These are phyloP conservation scores for Aphis craccivora DNA, from an alignment of 1,140 invertebrate species.

Conservation along the genomic window DNA sequence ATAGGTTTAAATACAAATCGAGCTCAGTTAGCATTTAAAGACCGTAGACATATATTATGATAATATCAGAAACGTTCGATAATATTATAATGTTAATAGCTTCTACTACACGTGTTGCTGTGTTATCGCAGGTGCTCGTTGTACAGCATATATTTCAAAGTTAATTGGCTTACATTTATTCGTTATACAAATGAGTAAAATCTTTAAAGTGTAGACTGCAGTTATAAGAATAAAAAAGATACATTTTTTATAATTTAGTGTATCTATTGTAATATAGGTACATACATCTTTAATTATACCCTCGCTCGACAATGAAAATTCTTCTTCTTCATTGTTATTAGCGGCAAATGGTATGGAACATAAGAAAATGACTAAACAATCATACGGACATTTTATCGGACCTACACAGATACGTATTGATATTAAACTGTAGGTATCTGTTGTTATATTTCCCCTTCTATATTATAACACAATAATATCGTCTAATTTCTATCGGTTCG, in stretches of 20 bases:
- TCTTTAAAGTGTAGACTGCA: not conserved
- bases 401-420: not conserved
- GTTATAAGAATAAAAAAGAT: not conserved
- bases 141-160: not conserved
- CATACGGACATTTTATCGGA: not conserved
- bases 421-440: not conserved
- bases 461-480: constrained; percentile 9
- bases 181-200: constrained; percentile 19
- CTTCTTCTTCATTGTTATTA: not conserved
- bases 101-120: constrained; percentile 5
- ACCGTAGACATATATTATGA: not conserved
- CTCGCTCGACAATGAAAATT: not conserved
- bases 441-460: not conserved
- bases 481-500: not conserved
- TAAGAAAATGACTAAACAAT: constrained; percentile 28
- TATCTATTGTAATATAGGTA: not conserved
- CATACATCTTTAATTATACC: constrained; percentile 29
- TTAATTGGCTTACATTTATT: constrained; percentile 21
- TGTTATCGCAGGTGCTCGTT: not conserved
- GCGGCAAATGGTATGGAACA: not conserved
- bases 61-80: constrained; percentile 8
- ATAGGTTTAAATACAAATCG: not conserved
- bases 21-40: not conserved
- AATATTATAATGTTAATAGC: constrained; percentile 6
- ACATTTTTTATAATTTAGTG: constrained; percentile 17